Conservation (phyloP, 2,888 invertebrate genomes). For the Periphyllus acericola region DNA sequence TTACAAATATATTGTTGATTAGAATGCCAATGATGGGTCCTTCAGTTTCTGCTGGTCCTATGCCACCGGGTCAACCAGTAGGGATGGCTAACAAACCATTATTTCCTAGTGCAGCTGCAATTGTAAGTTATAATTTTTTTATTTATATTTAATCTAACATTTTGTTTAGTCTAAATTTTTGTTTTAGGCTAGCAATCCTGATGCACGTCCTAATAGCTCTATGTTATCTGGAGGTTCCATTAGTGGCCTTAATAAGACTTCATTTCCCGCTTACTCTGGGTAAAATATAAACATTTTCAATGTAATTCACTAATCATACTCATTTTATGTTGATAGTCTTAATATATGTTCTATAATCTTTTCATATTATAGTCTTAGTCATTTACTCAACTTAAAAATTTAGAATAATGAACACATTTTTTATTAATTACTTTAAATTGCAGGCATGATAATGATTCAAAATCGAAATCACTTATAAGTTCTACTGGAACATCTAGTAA, state of each 20-base stretch:
- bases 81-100: constrained; percentile 73
- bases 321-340: not conserved
- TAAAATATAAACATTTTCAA: constrained; percentile 50
- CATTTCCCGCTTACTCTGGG: constrained; percentile 63
- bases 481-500: constrained; percentile 86
- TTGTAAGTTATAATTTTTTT: constrained; percentile 65
- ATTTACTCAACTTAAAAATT: not conserved
- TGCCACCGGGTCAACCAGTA: constrained; percentile 68
- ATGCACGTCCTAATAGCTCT: constrained; percentile 36
- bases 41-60: constrained; percentile 66
- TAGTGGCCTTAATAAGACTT: constrained; percentile 52
- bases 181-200: constrained; percentile 50
- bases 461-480: constrained; percentile 73
- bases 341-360: constrained; percentile 20
- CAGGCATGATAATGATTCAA: constrained; percentile 63
- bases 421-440: not conserved
- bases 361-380: constrained; percentile 22
- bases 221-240: constrained; percentile 41
- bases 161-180: not conserved
- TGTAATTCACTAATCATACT: not conserved
- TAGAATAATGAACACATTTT: not conserved
- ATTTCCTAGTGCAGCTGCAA: constrained; percentile 81
- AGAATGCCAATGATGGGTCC: constrained; percentile 63
- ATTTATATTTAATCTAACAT: not conserved
- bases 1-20: not conserved